These are phyloP conservation scores for Drosophila equinoxialis DNA, from an alignment of 1,140 invertebrate species.

Conservation along the genomic window DNA sequence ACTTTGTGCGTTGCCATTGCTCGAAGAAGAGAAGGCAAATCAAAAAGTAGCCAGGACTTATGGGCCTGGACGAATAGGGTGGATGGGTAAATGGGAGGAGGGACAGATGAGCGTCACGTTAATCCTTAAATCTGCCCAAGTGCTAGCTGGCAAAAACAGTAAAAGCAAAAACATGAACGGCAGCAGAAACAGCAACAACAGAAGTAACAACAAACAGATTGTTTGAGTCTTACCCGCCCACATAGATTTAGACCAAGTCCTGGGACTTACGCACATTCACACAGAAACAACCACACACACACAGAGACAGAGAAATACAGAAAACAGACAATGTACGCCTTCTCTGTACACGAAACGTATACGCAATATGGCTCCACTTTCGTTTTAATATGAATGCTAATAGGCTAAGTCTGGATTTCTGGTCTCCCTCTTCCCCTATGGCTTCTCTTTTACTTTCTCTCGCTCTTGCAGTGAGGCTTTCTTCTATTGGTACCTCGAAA, in stretches of 20 bases:
- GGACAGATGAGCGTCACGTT: conserved; percentile 59
- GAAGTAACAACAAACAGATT: conserved; percentile 57
- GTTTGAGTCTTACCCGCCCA: conserved; percentile 43
- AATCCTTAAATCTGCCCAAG: conserved; percentile 80
- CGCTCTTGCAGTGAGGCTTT: background rate
- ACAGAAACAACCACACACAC: conserved; percentile 38
- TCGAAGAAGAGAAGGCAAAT: conserved; percentile 40
- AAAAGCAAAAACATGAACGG: conserved; percentile 12
- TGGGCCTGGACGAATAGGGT: conserved; percentile 17
- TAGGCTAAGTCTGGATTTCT: conserved; percentile 80
- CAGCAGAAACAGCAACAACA: conserved; percentile 11
- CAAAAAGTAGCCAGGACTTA: conserved; percentile 65
- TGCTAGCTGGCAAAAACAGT: conserved; percentile 44
- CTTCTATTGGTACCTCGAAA: conserved; percentile 20
- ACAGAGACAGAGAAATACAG: conserved; percentile 5
- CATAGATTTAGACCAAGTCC: conserved; percentile 30
- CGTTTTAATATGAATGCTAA: conserved; percentile 82
- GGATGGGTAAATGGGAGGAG: background rate
- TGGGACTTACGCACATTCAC: conserved; percentile 45
- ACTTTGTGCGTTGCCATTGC: conserved; percentile 41
- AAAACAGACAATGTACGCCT: conserved; percentile 9
- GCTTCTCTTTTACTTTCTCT: background rate
- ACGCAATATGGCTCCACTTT: conserved; percentile 81
- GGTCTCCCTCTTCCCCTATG: conserved; percentile 22
- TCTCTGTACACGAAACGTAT: conserved; percentile 59